A percentile compares a stretch with the other conserved stretches of the same genome.
Evolutionary conservation across 2,888 invertebrate species (phyloP).

Genomic region (Tyria jacobaeae): DNA sequence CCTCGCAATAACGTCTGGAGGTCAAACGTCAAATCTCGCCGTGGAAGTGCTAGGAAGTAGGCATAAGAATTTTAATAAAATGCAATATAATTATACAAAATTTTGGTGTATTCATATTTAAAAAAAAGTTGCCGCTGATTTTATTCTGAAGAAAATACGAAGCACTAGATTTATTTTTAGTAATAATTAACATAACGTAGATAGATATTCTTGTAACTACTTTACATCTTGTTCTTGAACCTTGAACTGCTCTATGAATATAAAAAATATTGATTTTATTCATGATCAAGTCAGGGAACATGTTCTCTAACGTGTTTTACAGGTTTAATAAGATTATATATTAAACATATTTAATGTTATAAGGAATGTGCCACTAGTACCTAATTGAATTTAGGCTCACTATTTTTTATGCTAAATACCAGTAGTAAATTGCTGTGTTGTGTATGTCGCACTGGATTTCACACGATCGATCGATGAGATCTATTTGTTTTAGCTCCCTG

Average conservation of each 20-base stretch:
- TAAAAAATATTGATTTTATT: background rate
- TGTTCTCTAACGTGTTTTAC: conserved; percentile 1
- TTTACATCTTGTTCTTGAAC: background rate
- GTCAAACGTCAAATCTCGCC: background rate
- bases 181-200: background rate
- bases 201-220: background rate
- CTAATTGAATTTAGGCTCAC: conserved; percentile 1
- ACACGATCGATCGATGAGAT: no score
- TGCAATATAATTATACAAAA: no score
- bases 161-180: background rate
- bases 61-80: no score
- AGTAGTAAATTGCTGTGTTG: background rate
- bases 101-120: no score
- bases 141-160: background rate
- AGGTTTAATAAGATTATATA: conserved; percentile 1
- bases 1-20: background rate
- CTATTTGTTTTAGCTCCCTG: no score
- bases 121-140: background rate
- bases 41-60: background rate
- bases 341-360: conserved; percentile 20
- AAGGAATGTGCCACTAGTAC: conserved; percentile 17
- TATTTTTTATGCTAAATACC: background rate
- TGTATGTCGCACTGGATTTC: background rate
- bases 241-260: background rate
- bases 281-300: conserved; percentile 1